Base-by-base conservation (phyloP, 2,113 vertebrate species). In the Nestor notabilis region DNA sequence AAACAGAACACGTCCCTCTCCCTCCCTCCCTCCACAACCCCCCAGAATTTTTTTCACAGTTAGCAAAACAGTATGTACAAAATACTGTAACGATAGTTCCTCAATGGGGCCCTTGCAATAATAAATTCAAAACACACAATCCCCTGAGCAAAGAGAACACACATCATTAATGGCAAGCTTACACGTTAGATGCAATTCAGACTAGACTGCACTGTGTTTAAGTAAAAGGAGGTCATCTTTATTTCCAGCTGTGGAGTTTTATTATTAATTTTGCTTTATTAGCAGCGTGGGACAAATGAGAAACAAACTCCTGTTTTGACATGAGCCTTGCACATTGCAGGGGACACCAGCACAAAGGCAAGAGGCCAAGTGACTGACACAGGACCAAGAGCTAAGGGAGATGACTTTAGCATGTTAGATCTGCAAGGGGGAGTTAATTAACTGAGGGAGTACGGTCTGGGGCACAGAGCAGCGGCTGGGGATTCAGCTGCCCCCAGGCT, bases 171-270 rank as follows among this genome's bases (percentile, higher is more conserved):
- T 2, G 12, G 41, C 58, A 31, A 15, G 12, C 20, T 70, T n/a
- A 31, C 6, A 11, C 25, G 8, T 47, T 21, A 49, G 66, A 55
- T 44, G 31, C 72, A 75, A 39, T 68, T 61, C 83, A 27, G 35
- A 33, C 49, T 16, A 47, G n/a, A 37, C 7, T 35, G n/a, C 3
- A 0, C 0, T 10, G 1, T 5, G 4, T 25, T 77, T 47, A 66
- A 80, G 37, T 10, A 58, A 83, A 77, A 5, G 0, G 17, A 87
- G 72, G 39, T 63, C 71, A 85, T 10, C 9, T 28, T 86, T 70
- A 64, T 83, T 87, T 76, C 76, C 77, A 76, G 5, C n/a, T 31
- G 24, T 2, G 17, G 5, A 1, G 2, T 9, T 11, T 43, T 76
- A 10, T 8, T 28, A 14, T 43, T 17, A 21, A 44, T 66, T 56